These are phyloP conservation scores for Oligia fasciuncula DNA, from an alignment of 2,888 invertebrate species.

Conservation along the genomic window DNA sequence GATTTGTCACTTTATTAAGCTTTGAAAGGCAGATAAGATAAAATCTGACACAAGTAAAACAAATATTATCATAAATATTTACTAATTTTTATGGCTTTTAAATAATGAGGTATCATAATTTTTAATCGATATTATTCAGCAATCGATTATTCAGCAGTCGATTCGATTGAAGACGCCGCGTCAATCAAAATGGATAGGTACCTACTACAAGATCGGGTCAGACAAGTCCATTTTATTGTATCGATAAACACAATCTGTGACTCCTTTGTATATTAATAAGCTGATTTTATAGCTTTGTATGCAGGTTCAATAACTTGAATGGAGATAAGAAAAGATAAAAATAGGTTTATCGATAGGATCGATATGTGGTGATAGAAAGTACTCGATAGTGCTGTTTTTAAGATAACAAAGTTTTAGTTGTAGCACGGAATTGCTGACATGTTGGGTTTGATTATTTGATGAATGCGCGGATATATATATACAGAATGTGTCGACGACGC, in stretches of 20 bases:
- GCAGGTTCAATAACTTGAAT: slow-evolving; percentile 63
- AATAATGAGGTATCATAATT: neutral
- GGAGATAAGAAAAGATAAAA: slow-evolving; percentile 58
- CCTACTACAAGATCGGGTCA: neutral
- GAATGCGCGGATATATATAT: slow-evolving; percentile 14
- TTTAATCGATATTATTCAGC: slow-evolving; percentile 22
- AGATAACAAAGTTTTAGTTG: slow-evolving; percentile 46
- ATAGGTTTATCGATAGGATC: slow-evolving; percentile 40
- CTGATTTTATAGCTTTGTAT: slow-evolving; percentile 40
- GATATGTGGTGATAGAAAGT: slow-evolving; percentile 39
- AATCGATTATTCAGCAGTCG: neutral
- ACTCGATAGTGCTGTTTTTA: slow-evolving; percentile 33
- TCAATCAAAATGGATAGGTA: slow-evolving; percentile 5
- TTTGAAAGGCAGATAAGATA: slow-evolving; percentile 52
- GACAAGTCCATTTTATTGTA: slow-evolving; percentile 24
- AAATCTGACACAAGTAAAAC: slow-evolving; percentile 14
- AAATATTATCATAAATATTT: slow-evolving; percentile 43
- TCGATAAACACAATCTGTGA: slow-evolving; percentile 24
- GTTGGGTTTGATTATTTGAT: neutral
- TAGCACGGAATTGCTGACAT: slow-evolving; percentile 38
- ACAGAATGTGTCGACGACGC: neutral
- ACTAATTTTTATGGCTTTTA: neutral
- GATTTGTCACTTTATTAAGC: slow-evolving; percentile 23
- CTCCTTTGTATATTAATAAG: slow-evolving; percentile 43
- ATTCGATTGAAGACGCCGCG: slow-evolving; percentile 13